Base-by-base conservation (phyloP, 2,113 vertebrate genomes). In the Salvelinus namaycush region DNA sequence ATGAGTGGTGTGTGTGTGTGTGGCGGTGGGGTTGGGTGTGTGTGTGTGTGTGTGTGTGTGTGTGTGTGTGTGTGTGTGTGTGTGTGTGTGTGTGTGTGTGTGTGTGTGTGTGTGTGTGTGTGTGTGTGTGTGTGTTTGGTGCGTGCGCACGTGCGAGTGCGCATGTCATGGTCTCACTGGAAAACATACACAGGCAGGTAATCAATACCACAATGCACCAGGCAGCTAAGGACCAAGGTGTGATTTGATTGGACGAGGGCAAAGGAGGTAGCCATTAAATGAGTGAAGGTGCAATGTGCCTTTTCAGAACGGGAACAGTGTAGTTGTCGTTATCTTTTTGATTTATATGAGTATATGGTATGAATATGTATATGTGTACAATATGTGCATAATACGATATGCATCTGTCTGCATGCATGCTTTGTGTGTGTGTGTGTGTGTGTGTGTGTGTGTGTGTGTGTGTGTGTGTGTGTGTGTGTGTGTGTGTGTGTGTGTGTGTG, bases 251-350 rank as follows among this genome's bases (percentile, higher is more conserved):
- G 57, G 29, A 18, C 12, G 8, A 26, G 64, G 73, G 16, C 5
- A 8, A n/a, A 4, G 4, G n/a, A 64, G 59, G 8, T 72, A 54
- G 71, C 68, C 49, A 34, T 76, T 67, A 74, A n/a, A 59, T 82
- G 81, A 80, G 51, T 54, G 51, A 54, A 3, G 16, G 51, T 54
- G 51, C 12, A 14, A 54, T 54, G 51, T 16, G 14, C 16, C 51
- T 54, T 54, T 7, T 54, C 51, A 18, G 16, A 54, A 54, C 16
- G 1, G 51, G 16, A 18, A 5, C 51, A 18, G 51, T 18, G 51
- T 54, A 18, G 51, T 14, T 72, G 68, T 88, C 77, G 0, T 78
- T 86, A 31, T 39, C 1, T 62, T 67, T 76, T 22, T 60, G 49
- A 71, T 49, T 75, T 31, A 65, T 74, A 18, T 70, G 76, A 73